Evolutionary conservation across 2,888 invertebrate genomes (phyloP).

Genomic region (Noctua janthe): DNA sequence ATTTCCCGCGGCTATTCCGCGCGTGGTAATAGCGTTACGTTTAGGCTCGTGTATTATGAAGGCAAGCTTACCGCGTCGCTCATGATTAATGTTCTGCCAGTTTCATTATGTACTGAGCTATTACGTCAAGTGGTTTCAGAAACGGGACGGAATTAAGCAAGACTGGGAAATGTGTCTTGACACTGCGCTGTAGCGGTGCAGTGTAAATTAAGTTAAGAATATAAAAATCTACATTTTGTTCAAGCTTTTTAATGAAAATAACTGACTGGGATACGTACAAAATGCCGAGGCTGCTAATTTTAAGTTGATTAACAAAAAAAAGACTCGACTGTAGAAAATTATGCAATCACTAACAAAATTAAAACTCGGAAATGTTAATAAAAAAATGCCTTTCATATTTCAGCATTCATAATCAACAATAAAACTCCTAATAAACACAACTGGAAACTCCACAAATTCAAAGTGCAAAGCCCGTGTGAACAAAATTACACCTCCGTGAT

Average conservation of each 20-base stretch:
- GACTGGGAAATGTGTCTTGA: conserved; percentile 10
- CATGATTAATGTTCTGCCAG: conserved; percentile 59
- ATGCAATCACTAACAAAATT: neutral
- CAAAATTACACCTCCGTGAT: conserved; percentile 46
- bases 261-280: neutral
- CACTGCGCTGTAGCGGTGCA: neutral
- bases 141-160: conserved; percentile 27
- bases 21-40: conserved; percentile 43
- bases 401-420: conserved; percentile 4
- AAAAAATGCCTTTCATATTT: neutral
- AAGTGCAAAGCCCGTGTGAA: conserved; percentile 21
- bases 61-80: conserved; percentile 51
- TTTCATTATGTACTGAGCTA: conserved; percentile 57
- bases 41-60: conserved; percentile 53
- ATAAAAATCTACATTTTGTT: neutral
- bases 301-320: neutral
- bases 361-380: neutral
- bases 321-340: neutral
- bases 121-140: conserved; percentile 51
- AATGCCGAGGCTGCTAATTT: neutral
- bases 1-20: conserved; percentile 29
- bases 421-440: conserved; percentile 18
- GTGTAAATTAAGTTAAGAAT: neutral
- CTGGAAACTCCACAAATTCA: conserved; percentile 32
- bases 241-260: neutral